A percentile compares a stretch with the other conserved stretches of the same genome.
These are phyloP conservation scores for Camarhynchus parvulus DNA, from an alignment of 2,113 vertebrate genomes.

Conservation along the genomic window DNA sequence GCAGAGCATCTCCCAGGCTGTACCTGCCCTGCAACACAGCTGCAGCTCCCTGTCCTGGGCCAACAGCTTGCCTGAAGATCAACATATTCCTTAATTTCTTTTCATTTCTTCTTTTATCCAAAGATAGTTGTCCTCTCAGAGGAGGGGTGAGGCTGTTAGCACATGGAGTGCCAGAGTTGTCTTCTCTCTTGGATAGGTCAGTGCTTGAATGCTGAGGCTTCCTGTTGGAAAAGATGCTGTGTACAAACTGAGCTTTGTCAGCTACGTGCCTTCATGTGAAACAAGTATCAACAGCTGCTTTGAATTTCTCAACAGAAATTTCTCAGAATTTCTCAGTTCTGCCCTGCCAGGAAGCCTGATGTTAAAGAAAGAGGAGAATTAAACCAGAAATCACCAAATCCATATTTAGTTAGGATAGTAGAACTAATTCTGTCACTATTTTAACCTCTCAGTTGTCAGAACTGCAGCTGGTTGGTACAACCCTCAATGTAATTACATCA, in stretches of 20 bases:
- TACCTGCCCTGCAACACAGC: neutral
- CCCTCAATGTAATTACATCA: neutral
- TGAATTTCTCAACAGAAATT: too few relatives aligned
- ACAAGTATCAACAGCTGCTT: neutral
- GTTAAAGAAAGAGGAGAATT: neutral
- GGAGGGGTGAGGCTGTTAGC: neutral
- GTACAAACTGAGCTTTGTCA: neutral
- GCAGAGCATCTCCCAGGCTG: neutral
- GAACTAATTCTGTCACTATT: neutral
- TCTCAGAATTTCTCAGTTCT: neutral
- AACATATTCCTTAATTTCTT: neutral
- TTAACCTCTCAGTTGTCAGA: neutral
- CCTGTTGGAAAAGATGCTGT: neutral
- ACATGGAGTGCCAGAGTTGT: neutral
- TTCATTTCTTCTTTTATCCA: neutral
- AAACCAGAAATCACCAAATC: neutral
- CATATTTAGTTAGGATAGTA: neutral
- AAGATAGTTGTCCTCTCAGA: neutral
- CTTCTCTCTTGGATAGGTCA: neutral
- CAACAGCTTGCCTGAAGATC: neutral
- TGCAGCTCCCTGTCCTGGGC: neutral
- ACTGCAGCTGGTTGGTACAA: neutral
- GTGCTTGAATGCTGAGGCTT: neutral
- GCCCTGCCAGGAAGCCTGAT: neutral
- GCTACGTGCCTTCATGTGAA: neutral